Percentiles rank a stretch among this genome's conserved stretches.
Evolutionary conservation across 2,797 vertebrate species (phyloP).

Genomic region (Vultur gryphus): DNA sequence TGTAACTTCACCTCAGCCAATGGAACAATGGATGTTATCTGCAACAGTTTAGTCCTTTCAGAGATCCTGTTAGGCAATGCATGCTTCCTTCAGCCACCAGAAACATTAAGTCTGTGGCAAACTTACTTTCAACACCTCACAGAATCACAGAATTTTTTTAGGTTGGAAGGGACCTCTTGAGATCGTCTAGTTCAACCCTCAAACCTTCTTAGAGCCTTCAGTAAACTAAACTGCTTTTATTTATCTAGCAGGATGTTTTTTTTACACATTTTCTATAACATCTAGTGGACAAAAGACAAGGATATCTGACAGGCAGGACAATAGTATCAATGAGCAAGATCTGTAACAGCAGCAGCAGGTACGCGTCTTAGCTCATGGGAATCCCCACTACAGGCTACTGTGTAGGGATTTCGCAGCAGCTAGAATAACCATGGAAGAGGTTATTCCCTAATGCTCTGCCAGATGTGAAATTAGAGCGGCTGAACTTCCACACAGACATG

Average conservation of each 20-base stretch:
- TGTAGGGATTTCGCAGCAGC: not conserved
- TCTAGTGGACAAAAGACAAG: not conserved
- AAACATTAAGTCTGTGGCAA: not conserved
- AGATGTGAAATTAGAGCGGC: not conserved
- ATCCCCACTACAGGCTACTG: not conserved
- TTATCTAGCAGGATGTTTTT: rapidly evolving
- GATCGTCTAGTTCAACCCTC: not conserved
- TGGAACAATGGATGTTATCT: not conserved
- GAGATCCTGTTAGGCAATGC: not conserved
- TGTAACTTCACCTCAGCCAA: not conserved
- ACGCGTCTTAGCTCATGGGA: not conserved
- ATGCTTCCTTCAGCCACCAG: not conserved
- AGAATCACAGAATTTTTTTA: not conserved
- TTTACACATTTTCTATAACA: rapidly evolving
- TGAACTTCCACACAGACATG: not conserved
- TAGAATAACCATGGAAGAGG: not conserved
- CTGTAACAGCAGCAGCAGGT: not conserved
- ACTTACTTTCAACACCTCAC: not conserved
- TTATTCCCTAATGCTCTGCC: not conserved
- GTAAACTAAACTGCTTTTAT: not conserved
- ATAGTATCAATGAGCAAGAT: not conserved
- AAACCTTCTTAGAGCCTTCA: not conserved
- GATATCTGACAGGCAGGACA: not conserved
- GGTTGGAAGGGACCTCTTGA: not conserved
- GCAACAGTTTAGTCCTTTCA: not conserved